Conservation (phyloP, 1,140 invertebrate genomes). For the Drosophila ambigua region DNA sequence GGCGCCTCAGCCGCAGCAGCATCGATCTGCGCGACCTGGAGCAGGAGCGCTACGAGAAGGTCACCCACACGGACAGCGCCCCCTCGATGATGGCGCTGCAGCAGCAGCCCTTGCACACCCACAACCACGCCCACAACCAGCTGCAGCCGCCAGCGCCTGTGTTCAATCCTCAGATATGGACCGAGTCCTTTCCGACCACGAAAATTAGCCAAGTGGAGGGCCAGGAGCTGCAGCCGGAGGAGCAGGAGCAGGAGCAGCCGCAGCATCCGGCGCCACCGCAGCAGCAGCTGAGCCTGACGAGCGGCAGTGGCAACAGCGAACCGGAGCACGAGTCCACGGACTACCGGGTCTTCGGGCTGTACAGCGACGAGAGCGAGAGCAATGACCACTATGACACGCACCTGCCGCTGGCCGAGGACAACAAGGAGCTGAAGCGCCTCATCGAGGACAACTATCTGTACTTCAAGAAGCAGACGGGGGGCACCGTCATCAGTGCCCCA, state of each 20-base stretch:
- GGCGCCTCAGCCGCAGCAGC: conserved; percentile 82
- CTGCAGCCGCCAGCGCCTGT: conserved; percentile 62
- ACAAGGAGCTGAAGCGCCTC: conserved; percentile 82
- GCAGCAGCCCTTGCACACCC: conserved; percentile 39
- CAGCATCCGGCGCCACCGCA: conserved; percentile 18
- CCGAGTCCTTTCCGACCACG: conserved; percentile 30
- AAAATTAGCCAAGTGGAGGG: conserved; percentile 7
- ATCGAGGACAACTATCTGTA: conserved; percentile 83
- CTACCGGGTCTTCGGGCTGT: conserved; percentile 69
- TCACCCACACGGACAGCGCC: conserved; percentile 82
- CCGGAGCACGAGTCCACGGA: conserved; percentile 61
- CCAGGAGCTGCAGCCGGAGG: conserved; percentile 12
- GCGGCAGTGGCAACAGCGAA: conserved; percentile 69
- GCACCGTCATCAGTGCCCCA: conserved; percentile 25
- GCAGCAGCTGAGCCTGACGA: conserved; percentile 64
- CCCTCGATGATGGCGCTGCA: conserved; percentile 83
- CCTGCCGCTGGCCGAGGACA: conserved; percentile 80
- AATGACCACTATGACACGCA: conserved; percentile 75
- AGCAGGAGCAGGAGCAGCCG: conserved; percentile 1
- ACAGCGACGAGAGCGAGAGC: conserved; percentile 78
- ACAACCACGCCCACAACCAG: conserved; percentile 58
- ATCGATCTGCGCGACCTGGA: conserved; percentile 83
- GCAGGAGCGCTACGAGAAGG: conserved; percentile 83
- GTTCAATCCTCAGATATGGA: conserved; percentile 72
- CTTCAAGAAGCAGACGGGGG: conserved; percentile 72